phyloP scores from a whole-genome alignment of 2,888 invertebrate species.

The Xanthorhoe designata region DNA sequence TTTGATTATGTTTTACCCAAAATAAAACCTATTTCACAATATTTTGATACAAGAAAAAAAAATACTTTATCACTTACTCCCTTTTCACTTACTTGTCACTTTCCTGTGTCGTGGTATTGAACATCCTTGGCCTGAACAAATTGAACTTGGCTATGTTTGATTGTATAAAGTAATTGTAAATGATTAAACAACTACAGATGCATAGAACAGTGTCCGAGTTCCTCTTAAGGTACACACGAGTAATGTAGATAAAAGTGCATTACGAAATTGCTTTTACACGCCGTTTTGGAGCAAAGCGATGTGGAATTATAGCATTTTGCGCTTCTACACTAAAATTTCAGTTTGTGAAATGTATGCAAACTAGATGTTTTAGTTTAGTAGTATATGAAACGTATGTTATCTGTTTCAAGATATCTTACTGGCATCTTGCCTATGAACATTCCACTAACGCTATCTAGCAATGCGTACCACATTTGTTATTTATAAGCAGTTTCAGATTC shows the following conservation, averaged over 20 bases:
- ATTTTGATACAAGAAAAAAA: too few species aligned
- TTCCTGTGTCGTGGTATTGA: neutral
- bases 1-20: too few species aligned
- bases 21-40: too few species aligned
- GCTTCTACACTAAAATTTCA: constrained; percentile 20
- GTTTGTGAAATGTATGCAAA: constrained; percentile 28
- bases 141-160: neutral
- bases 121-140: neutral
- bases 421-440: constrained; percentile 2
- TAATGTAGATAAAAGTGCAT: constrained; percentile 69
- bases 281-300: constrained; percentile 61
- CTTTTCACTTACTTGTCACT: too few species aligned
- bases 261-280: constrained; percentile 73
- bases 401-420: neutral
- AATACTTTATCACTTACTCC: too few species aligned
- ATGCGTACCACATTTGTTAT: neutral
- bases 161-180: neutral
- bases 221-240: constrained; percentile 29
- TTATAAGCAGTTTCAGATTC: neutral
- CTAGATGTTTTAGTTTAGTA: constrained; percentile 20
- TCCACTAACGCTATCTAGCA: neutral
- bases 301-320: constrained; percentile 36
- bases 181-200: neutral
- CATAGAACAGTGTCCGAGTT: neutral
- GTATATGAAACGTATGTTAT: constrained; percentile 14